A percentile compares a stretch with the other conserved stretches of the same genome.
Conservation (phyloP, 2,888 invertebrate species). For the Seladonia tumulorum region DNA sequence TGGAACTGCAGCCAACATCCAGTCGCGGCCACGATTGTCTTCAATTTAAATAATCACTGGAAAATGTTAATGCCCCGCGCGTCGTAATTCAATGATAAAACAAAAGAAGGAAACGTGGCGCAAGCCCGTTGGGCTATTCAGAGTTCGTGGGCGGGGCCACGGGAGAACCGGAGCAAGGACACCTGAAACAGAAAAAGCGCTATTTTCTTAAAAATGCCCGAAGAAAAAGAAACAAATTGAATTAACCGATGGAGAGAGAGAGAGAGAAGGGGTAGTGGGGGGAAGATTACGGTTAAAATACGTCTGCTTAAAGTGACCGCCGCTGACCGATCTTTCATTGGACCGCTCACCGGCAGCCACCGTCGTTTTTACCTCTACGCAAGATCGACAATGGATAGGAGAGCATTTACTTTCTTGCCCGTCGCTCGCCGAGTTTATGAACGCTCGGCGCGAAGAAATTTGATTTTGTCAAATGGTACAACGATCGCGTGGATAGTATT, state of each 20-base stretch:
- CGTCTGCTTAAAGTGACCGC: slow-evolving; percentile 56
- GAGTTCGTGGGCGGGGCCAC: background rate
- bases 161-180: slow-evolving; percentile 21
- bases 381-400: slow-evolving; percentile 23
- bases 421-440: slow-evolving; percentile 8
- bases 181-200: slow-evolving; percentile 30
- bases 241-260: slow-evolving; percentile 70
- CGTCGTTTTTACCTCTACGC: slow-evolving; percentile 33
- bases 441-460: slow-evolving; percentile 29
- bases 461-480: slow-evolving; percentile 18
- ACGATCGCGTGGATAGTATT: slow-evolving; percentile 15
- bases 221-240: slow-evolving; percentile 76
- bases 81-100: slow-evolving; percentile 80
- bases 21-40: slow-evolving; percentile 76
- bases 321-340: slow-evolving; percentile 23
- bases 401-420: slow-evolving; percentile 30
- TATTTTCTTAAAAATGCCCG: slow-evolving; percentile 56
- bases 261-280: slow-evolving; percentile 61
- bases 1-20: slow-evolving; percentile 50
- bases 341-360: background rate
- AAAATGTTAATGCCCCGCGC: slow-evolving; percentile 78
- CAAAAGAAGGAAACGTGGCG: slow-evolving; percentile 71
- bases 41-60: slow-evolving; percentile 82
- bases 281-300: slow-evolving; percentile 70
- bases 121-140: slow-evolving; percentile 47